These are phyloP conservation scores for Psittacula cyanocephala DNA, from an alignment of 2,113 vertebrate species.

Conservation along the genomic window DNA sequence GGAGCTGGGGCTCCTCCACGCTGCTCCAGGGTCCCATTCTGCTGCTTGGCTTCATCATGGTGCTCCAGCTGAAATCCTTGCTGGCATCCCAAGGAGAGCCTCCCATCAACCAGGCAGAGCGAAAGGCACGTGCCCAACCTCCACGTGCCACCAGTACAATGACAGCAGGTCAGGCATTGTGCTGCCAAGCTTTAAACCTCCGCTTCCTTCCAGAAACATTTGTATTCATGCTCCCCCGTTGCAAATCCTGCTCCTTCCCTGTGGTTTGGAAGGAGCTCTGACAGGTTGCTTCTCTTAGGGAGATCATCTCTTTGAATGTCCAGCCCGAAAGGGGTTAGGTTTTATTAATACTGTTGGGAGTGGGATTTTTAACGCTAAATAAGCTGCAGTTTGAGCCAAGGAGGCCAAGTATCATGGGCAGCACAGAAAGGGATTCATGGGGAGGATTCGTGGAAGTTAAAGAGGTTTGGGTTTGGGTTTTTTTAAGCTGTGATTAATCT, in stretches of 20 bases:
- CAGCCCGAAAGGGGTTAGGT: neutral
- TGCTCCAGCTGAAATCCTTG: neutral
- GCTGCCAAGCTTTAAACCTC: neutral
- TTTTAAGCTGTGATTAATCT: neutral
- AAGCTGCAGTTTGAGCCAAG: neutral
- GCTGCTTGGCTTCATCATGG: neutral
- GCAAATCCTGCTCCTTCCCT: neutral
- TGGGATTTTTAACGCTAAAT: slow-evolving; percentile 11
- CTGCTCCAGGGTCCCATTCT: neutral
- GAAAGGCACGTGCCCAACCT: neutral
- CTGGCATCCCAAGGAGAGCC: neutral
- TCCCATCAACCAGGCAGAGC: neutral
- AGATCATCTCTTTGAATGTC: neutral
- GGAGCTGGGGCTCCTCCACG: neutral
- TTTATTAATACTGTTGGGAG: neutral
- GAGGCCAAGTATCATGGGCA: neutral
- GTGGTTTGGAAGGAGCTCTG: neutral
- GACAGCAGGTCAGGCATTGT: neutral
- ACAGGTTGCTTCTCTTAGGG: neutral
- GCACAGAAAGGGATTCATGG: neutral
- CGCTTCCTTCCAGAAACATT: neutral
- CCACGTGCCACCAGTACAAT: neutral
- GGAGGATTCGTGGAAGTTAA: neutral
- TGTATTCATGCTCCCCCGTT: neutral
- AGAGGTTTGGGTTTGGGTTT: neutral